A percentile compares a stretch with the other conserved stretches of the same genome.
phyloP scores from a whole-genome alignment of 2,113 vertebrate genomes.

The Scomber scombrus region DNA sequence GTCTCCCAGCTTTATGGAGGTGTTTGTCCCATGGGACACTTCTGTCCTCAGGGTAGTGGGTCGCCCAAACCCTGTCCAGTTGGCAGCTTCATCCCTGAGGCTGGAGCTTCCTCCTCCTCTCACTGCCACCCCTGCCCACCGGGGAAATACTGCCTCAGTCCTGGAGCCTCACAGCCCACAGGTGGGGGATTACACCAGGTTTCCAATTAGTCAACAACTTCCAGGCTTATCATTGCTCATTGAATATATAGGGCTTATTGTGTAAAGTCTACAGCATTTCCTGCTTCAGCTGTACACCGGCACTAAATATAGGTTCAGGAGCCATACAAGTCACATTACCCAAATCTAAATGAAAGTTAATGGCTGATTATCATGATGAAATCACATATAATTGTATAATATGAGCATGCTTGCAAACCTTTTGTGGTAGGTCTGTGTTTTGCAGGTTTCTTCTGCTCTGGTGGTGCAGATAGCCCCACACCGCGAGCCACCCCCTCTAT shows the following conservation, averaged over 20 bases:
- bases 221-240: not conserved
- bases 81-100: conserved; percentile 85
- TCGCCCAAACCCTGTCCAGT: conserved; percentile 88
- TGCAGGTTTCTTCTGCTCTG: conserved; percentile 84
- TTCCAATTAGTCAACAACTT: not conserved
- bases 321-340: not conserved
- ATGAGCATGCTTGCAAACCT: not conserved
- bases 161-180: conserved; percentile 78
- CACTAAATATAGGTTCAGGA: not conserved
- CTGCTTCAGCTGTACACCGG: not conserved
- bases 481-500: conserved; percentile 75
- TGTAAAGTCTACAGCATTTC: not conserved
- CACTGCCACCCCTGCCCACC: conserved; percentile 89
- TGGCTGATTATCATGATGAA: not conserved
- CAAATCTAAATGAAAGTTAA: not conserved
- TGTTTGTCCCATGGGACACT: conserved; percentile 90
- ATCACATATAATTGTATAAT: not conserved
- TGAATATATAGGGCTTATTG: not conserved
- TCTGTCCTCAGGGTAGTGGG: conserved; percentile 87
- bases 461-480: conserved; percentile 70
- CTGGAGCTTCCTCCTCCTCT: conserved; percentile 80
- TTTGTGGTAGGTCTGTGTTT: conserved; percentile 81
- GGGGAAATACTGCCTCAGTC: conserved; percentile 85
- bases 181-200: conserved; percentile 65
- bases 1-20: conserved; percentile 85